Base-by-base conservation (phyloP, 2,113 vertebrate species). In the Brachypteracias leptosomus region DNA sequence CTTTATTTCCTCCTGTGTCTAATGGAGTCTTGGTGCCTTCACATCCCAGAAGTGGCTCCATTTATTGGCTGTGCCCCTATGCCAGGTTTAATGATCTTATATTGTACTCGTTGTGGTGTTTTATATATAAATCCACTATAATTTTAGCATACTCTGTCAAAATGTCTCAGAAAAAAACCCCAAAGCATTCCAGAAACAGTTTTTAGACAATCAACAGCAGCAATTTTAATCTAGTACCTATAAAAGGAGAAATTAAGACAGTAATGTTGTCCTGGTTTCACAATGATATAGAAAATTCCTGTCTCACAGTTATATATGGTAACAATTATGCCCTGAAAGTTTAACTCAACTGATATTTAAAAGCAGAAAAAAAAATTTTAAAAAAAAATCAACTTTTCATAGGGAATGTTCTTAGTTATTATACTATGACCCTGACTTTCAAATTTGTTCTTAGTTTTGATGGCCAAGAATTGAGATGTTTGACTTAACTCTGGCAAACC, bases 381-480 rank as follows among this genome's bases (percentile, higher is more conserved):
- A 71, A 46, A 71, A 40, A 74, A 42, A 10, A 13, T 31, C 36
- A 75, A 13, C 31, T 78, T 79, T 74, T 73, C 71, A 63, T 73
- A 62, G 47, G 81, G 24, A 81, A 86, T 66, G 51, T 68, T 89
- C 49, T 80, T 57, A 52, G 22, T 58, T n/a, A 28, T 47, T 68
- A 55, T 59, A 78, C 28, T 63, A 51, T 58, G 20, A n/a, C 20
- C 18, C 13, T 29, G 29, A 75, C 72, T 83, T 76, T 62, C 65
- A 86, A n/a, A 84, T 96, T 83, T 94, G 9, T 83, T 81, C 77
- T 68, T 62, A 38, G 57, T 77, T 94, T 92, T 75, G 74, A 73
- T 86, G 83, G 71, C 79, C 84, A 83, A 90, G 74, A 92, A 93
- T 79, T 92, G 86, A 91, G 49, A 90, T 88, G 86, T 91, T 88